These are phyloP conservation scores for Bombus vancouverensis DNA, from an alignment of 1,140 invertebrate genomes.

Conservation along the genomic window DNA sequence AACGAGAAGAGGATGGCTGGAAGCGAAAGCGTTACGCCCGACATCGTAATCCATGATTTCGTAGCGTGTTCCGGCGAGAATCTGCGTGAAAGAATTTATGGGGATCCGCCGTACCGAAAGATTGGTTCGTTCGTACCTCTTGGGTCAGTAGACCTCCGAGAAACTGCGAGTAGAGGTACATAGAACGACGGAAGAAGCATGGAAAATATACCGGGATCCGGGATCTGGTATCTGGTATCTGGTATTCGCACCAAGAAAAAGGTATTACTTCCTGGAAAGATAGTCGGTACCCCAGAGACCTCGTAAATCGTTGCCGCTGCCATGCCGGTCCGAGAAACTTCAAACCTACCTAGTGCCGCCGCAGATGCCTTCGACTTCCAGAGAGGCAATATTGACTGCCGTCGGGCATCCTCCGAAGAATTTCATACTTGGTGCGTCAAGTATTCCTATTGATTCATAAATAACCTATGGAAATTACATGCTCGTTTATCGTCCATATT, in stretches of 20 bases:
- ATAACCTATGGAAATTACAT: constrained; percentile 1
- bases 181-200: constrained; percentile 24
- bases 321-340: constrained; percentile 62
- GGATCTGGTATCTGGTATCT: constrained; percentile 62
- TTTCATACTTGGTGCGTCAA: constrained; percentile 23
- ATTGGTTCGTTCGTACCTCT: constrained; percentile 59
- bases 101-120: constrained; percentile 48
- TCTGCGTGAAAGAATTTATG: constrained; percentile 63
- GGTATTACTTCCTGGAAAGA: constrained; percentile 69
- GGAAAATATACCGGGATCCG: constrained; percentile 47
- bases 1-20: background rate
- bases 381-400: constrained; percentile 60
- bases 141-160: constrained; percentile 43
- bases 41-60: constrained; percentile 61
- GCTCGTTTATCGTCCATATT: background rate
- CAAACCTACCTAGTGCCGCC: constrained; percentile 51
- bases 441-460: constrained; percentile 25
- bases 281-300: constrained; percentile 67
- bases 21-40: constrained; percentile 19
- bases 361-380: constrained; percentile 58
- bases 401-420: constrained; percentile 29
- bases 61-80: constrained; percentile 46
- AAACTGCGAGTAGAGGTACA: constrained; percentile 37
- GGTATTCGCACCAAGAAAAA: constrained; percentile 68
- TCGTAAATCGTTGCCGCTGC: constrained; percentile 63